A percentile compares a stretch with the other conserved stretches of the same genome.
These are phyloP conservation scores for Macropodus opercularis DNA, from an alignment of 2,797 vertebrate genomes.

Conservation along the genomic window DNA sequence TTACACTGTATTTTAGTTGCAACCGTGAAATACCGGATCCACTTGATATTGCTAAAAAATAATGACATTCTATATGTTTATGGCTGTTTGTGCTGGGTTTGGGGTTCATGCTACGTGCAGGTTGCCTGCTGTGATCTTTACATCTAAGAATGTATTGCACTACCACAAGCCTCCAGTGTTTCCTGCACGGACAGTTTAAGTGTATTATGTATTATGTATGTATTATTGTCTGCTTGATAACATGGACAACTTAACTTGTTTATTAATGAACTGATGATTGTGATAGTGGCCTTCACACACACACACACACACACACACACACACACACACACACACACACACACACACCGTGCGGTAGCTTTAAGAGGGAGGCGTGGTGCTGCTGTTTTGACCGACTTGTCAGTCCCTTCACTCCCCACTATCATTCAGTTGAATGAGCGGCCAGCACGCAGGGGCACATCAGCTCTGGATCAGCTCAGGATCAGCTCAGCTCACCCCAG, in stretches of 20 bases:
- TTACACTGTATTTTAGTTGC: slow-evolving; percentile 13
- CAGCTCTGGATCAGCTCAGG: slow-evolving; percentile 16
- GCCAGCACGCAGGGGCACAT: slow-evolving; percentile 26
- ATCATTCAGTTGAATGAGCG: slow-evolving; percentile 69
- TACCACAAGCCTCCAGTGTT: neutral
- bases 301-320: neutral
- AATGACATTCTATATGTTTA: neutral
- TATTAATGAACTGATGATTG: neutral
- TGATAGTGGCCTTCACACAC: neutral
- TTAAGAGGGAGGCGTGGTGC: slow-evolving; percentile 82
- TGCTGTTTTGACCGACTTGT: slow-evolving; percentile 67
- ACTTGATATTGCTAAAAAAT: neutral
- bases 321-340: neutral
- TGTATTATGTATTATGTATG: no score
- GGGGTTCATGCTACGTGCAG: neutral
- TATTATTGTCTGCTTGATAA: no score
- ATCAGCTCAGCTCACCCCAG: neutral
- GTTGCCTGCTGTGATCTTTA: neutral
- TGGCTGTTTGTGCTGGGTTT: neutral
- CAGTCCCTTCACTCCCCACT: slow-evolving; percentile 54
- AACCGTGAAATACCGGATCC: slow-evolving; percentile 16
- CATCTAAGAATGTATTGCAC: neutral
- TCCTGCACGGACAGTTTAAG: neutral
- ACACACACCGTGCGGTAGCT: slow-evolving; percentile 63
- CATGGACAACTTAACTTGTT: no score